phyloP scores from a whole-genome alignment of 92 coral and sea anemone species.

The Zoanthus sansibaricus region DNA sequence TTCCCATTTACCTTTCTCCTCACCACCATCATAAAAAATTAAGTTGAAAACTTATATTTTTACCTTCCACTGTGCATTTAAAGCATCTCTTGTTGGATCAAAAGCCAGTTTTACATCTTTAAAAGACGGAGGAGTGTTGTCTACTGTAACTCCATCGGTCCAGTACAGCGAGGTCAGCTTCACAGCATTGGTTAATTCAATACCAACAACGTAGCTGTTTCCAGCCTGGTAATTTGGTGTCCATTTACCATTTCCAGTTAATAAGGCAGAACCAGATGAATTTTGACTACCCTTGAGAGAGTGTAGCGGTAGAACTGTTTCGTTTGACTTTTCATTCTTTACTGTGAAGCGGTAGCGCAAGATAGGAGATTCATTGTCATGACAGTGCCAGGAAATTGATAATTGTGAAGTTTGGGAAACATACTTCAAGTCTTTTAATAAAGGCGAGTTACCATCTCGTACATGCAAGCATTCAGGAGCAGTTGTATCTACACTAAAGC shows the following conservation, averaged over 20 bases:
- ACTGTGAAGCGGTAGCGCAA: constrained; percentile 83
- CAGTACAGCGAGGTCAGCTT: constrained; percentile 71
- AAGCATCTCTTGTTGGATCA: constrained; percentile 65
- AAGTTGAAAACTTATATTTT: background rate
- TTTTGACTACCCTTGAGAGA: constrained; percentile 60
- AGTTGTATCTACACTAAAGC: constrained; percentile 84
- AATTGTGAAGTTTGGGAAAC: constrained; percentile 67
- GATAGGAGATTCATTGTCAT: constrained; percentile 80
- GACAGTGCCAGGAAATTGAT: constrained; percentile 78
- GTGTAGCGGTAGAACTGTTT: constrained; percentile 76
- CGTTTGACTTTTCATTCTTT: constrained; percentile 55
- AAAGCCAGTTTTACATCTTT: constrained; percentile 66
- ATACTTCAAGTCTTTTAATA: constrained; percentile 52
- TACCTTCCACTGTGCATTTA: constrained; percentile 74
- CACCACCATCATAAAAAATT: background rate
- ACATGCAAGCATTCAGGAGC: constrained; percentile 83
- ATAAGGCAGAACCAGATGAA: constrained; percentile 75
- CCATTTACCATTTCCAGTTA: constrained; percentile 78
- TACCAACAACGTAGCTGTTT: constrained; percentile 74
- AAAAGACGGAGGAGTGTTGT: constrained; percentile 85
- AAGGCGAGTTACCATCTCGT: constrained; percentile 71
- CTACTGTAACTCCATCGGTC: constrained; percentile 87
- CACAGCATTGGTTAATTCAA: constrained; percentile 81
- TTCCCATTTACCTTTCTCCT: no score
- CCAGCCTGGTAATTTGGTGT: constrained; percentile 70